Base-by-base conservation (phyloP, 2,797 vertebrate genomes). In the Tenualosa ilisha region DNA sequence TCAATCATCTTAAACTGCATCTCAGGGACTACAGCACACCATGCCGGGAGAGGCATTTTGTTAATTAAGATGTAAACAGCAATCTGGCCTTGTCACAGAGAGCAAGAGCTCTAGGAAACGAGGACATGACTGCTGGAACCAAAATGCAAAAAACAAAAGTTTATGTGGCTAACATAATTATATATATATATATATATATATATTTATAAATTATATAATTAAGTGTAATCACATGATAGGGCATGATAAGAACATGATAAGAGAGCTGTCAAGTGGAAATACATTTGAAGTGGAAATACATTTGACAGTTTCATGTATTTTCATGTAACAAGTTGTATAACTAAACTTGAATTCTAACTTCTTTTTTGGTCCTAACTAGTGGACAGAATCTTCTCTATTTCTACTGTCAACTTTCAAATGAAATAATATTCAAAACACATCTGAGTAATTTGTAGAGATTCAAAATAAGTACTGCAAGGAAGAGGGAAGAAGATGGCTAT, bases 21-120 rank as follows among this genome's bases (percentile, higher is more conserved):
- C 65, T 53, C 61, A 24, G 24, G 56, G 43, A 61, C 75, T 85
- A 83, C 50, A 72, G 72, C 72, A 11, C 17, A 11, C 24, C 81
- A 63, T 81, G 56, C 26, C 43, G 81, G 81, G 81, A 59, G 81
- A 65, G 83, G 50, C 26, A 56, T 26, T 20, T 22, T 37, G 51
- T 63, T 85, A 26, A 89, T 84, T 88, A 85, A 81, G 86, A 85
- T 86, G 59, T 43, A 83, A 83, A 86, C 86, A 81, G 51, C 72
- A 53, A 59, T 83, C 56, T n/a, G 46, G 51, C 15, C 81, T 43
- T 81, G 81, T 75, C 13, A 43, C 68, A 75, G 37, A 75, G 31
- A 17, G 63, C 4, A 6, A 75, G 31, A 65, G 63, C 24, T 13
- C 26, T 75, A 43, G 68, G 31, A 40, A 75, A 40, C 31, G 31